These are phyloP conservation scores for Pangasius mekongensis DNA, from an alignment of 2,797 vertebrate genomes.

Conservation along the genomic window DNA sequence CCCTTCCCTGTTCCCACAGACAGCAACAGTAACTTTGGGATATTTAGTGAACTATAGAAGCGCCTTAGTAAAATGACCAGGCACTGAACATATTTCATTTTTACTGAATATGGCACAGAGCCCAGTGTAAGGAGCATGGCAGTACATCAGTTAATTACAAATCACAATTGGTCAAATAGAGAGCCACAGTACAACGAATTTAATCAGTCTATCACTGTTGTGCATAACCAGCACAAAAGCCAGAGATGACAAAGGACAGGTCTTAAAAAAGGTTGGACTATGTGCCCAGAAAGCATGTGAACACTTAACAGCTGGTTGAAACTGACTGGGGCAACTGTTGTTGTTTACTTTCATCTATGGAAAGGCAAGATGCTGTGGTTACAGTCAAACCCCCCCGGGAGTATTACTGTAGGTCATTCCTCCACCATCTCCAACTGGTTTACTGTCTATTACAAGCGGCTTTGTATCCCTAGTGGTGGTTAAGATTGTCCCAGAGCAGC, in stretches of 20 bases:
- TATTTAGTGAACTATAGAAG: neutral
- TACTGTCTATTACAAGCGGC: slow-evolving; percentile 26
- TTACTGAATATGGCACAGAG: slow-evolving; percentile 41
- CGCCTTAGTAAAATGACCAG: neutral
- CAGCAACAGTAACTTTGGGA: neutral
- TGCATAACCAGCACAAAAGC: slow-evolving; percentile 9
- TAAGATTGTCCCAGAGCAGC: slow-evolving; percentile 34
- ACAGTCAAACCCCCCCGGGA: neutral
- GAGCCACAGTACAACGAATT: neutral
- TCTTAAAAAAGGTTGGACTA: neutral
- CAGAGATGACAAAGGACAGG: neutral
- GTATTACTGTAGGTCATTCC: slow-evolving; percentile 30
- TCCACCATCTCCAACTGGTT: slow-evolving; percentile 33
- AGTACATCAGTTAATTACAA: slow-evolving; percentile 58
- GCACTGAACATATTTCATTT: slow-evolving; percentile 44
- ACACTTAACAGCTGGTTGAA: slow-evolving; percentile 32
- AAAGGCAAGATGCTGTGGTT: slow-evolving; percentile 23
- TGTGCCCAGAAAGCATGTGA: slow-evolving; percentile 30
- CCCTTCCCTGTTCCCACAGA: neutral
- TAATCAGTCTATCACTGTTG: neutral
- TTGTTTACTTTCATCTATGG: slow-evolving; percentile 45
- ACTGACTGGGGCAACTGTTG: slow-evolving; percentile 41
- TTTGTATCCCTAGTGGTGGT: slow-evolving; percentile 8
- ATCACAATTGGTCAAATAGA: slow-evolving; percentile 33
- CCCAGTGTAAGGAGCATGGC: slow-evolving; percentile 49